phyloP scores from a whole-genome alignment of 2,113 vertebrate species.

The Peromyscus leucopus region DNA sequence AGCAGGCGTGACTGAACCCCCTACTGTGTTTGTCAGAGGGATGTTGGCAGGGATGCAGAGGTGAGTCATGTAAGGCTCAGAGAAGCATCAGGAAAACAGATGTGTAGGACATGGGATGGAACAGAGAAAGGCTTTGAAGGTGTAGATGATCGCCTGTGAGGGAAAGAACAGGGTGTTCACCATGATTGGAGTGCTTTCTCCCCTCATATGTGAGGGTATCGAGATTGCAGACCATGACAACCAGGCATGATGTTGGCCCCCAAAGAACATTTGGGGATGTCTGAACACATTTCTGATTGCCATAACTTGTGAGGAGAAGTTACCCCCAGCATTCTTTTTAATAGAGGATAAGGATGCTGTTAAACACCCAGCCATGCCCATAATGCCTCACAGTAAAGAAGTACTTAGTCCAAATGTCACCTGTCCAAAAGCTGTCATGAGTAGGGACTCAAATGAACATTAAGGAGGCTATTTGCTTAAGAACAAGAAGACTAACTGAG shows the following conservation, averaged over 20 bases:
- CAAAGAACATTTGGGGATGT: neutral
- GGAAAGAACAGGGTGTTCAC: neutral
- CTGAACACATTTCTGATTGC: neutral
- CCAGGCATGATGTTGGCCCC: neutral
- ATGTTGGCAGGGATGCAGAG: neutral
- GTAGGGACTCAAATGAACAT: neutral
- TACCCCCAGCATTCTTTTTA: neutral
- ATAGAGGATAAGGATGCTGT: neutral
- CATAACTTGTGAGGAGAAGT: neutral
- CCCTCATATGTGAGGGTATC: neutral
- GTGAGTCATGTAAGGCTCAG: neutral
- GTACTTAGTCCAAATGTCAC: neutral
- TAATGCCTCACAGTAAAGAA: neutral
- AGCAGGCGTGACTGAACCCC: neutral
- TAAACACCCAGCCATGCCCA: neutral
- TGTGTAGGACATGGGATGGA: neutral
- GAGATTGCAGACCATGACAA: neutral
- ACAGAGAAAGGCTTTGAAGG: too few relatives aligned
- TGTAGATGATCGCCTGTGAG: neutral
- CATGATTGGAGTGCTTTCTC: neutral
- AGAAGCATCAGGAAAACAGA: neutral
- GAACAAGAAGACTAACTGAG: neutral
- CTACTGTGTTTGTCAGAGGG: neutral
- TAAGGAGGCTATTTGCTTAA: neutral
- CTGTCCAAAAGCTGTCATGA: neutral